Base-by-base conservation (phyloP, 2,888 invertebrate species). In the Neoitamus cyanurus region DNA sequence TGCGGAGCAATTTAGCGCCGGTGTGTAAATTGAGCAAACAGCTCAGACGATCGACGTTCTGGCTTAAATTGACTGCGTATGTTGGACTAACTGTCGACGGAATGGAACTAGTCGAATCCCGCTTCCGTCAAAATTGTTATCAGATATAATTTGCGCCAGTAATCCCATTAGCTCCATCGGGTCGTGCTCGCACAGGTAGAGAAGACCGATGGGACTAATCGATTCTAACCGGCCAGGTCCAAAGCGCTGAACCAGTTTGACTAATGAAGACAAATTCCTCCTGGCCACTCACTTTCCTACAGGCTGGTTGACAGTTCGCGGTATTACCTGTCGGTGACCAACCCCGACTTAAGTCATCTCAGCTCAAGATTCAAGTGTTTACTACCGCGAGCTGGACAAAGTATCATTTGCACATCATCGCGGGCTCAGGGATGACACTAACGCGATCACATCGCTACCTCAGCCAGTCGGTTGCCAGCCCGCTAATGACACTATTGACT, bases 401-500 rank as follows among this genome's bases (percentile, higher is more conserved):
- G 58, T 58, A 58, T 58, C 58, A 58, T 58, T 58, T 58, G 58
- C 58, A 58, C 15, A 15, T 58, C 58, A 58, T 58, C 58, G 58
- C 15, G 20, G 11, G 3, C 58, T 58, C 58, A 58, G 58, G 58
- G 58, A 25, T 58, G 25, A 58, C 58, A 58, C 58, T 58, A 58
- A 58, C 20, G 58, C 58, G 25, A 20, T 58, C 58, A 58, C 20
- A 58, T 58, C 58, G 15, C 25, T 58, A 9, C 58, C 20, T 58
- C 58, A 9, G 7, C 58, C 58, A 58, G 20, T 58, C 9, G 20
- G 58, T 20, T 58, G 15, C 58, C 15, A 9, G 58, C 9, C 5
- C 75, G 25, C 75, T 75, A 75, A 75, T 30, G 75, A 37, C 13
- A 25, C 42, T 75, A 28, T 75, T 75, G 46, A 75, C 42, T 36